Base-by-base conservation (phyloP, 2,797 vertebrate genomes). In the Anabacerthia variegaticeps region DNA sequence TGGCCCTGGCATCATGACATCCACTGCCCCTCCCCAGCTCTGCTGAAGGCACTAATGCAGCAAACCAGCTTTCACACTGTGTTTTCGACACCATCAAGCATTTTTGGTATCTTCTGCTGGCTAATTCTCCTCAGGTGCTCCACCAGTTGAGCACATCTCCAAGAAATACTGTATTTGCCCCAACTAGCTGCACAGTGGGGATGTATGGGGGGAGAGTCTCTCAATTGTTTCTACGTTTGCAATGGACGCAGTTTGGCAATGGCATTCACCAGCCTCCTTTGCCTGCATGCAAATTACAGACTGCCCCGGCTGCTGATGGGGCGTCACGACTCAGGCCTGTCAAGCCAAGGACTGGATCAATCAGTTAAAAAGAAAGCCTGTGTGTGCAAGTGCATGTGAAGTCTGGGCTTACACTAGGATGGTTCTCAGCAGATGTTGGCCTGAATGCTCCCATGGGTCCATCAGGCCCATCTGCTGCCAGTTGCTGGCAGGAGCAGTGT, bases 51-150 rank as follows among this genome's bases (percentile, higher is more conserved):
- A 3, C 34, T 34, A 41, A 24, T 0, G 0, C 58, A 20, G 56
- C 41, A 76, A 73, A 58, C 4, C 3, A 0, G 36, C 36, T 37
- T 78, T 27, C 44, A 26, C 0, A 0, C 39, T 23, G 55, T 0
- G 0, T 80, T 69, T 56, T 84, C 10, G 0, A 69, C 22, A 13
- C 26, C 41, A 18, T 23, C 0, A 0, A 34, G 66, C 32, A 9
- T 19, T 48, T 92, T 24, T 79, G 44, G 59, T 6, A 0, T 17
- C 85, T 90, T 71, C 67, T 37, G n/a, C 44, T 12, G 27, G 66
- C 63, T 92, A 8, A 0, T 63, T 85, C 78, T 65, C 65, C 58
- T 51, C 2, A 0, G 49, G 63, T 21, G 10, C 41, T 56, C 51
- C 41, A 65, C 18, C 49, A 51, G 20, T 44, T 23, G 37, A 72